Evolutionary conservation across 2,888 invertebrate genomes (phyloP).

Genomic region (Megamerina dolium): DNA sequence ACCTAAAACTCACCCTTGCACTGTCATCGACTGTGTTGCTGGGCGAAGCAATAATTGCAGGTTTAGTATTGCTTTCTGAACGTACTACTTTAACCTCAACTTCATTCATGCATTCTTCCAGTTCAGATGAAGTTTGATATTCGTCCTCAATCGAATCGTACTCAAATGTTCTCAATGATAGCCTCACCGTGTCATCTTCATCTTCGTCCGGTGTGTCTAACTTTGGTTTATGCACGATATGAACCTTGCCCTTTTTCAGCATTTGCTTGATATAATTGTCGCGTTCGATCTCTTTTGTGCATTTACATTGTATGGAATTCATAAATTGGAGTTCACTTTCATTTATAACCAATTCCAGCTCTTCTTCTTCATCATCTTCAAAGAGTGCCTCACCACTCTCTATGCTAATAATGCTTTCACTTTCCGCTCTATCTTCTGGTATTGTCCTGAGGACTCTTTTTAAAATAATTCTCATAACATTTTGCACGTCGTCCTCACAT

Average conservation of each 20-base stretch:
- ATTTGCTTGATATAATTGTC: constrained; percentile 2
- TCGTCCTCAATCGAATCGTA: too few relatives aligned
- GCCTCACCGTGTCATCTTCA: background rate
- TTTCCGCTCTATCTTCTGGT: background rate
- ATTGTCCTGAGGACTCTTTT: background rate
- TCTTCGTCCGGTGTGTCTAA: too few relatives aligned
- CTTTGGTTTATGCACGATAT: background rate
- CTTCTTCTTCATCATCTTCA: constrained; percentile 1
- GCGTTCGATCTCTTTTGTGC: constrained; percentile 1
- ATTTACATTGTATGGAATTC: constrained; percentile 2
- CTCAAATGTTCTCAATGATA: constrained; percentile 5
- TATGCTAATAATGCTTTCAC: background rate
- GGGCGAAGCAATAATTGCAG: background rate
- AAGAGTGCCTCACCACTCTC: background rate
- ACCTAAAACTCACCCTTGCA: too few relatives aligned
- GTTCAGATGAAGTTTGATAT: too few relatives aligned
- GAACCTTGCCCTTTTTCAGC: constrained; percentile 2
- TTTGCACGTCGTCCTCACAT: background rate
- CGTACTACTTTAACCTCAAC: background rate
- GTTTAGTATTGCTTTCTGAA: background rate
- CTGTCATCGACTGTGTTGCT: too few relatives aligned
- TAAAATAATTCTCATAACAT: background rate
- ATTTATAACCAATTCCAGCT: constrained; percentile 2
- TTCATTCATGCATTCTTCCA: too few relatives aligned
- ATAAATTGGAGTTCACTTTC: constrained; percentile 7